A percentile compares a stretch with the other conserved stretches of the same genome.
Evolutionary conservation across 1,140 invertebrate genomes (phyloP).

Genomic region (Scaptomyza pallida): DNA sequence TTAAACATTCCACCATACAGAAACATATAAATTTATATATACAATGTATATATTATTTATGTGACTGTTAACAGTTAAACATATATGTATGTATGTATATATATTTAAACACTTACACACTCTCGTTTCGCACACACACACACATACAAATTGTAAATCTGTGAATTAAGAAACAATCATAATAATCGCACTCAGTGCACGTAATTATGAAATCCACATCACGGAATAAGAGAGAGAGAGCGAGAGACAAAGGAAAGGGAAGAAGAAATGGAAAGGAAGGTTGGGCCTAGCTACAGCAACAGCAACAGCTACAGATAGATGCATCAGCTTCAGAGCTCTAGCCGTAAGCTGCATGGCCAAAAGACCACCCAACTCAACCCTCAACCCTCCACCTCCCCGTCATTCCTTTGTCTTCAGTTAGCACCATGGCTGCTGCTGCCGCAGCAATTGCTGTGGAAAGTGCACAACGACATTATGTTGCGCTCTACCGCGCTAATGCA

Average conservation of each 20-base stretch:
- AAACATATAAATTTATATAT: background rate
- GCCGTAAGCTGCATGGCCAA: slow-evolving; percentile 39
- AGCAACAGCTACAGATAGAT: slow-evolving; percentile 2
- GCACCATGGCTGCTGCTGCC: slow-evolving; percentile 40
- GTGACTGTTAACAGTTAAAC: background rate
- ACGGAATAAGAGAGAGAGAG: slow-evolving; percentile 27
- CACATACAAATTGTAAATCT: slow-evolving; percentile 54
- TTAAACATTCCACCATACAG: slow-evolving; percentile 6
- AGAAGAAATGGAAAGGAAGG: slow-evolving; percentile 5
- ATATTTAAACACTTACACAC: background rate
- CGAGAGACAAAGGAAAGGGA: background rate
- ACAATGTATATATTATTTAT: background rate
- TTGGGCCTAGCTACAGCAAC: slow-evolving; percentile 29
- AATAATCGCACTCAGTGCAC: slow-evolving; percentile 62
- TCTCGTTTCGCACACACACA: no score
- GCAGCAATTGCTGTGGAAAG: slow-evolving; percentile 58
- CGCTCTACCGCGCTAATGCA: slow-evolving; percentile 63
- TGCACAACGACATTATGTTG: slow-evolving; percentile 65
- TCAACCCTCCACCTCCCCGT: background rate
- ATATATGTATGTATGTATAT: background rate
- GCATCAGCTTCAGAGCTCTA: slow-evolving; percentile 32
- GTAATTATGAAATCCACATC: slow-evolving; percentile 63
- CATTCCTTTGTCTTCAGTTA: slow-evolving; percentile 22
- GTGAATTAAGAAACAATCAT: slow-evolving; percentile 70
- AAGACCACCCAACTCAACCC: background rate